Evolutionary conservation across 2,113 vertebrate species (phyloP).

Genomic region (Tachycineta bicolor): DNA sequence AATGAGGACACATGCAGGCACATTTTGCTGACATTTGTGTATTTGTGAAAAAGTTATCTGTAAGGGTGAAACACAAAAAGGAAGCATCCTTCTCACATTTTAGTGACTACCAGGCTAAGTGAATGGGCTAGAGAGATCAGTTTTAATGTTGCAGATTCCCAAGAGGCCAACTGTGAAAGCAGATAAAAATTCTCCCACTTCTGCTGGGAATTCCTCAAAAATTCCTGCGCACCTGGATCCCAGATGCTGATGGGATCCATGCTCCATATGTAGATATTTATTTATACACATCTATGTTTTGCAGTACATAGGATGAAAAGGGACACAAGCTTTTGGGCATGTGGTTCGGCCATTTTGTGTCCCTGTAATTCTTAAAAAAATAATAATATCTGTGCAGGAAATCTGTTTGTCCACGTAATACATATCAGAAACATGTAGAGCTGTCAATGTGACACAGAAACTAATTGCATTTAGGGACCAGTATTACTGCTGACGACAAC

Average conservation of each 20-base stretch:
- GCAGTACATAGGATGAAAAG: background rate
- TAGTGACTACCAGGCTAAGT: background rate
- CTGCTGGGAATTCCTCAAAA: background rate
- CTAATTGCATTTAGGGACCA: background rate
- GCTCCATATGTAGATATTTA: too few species aligned
- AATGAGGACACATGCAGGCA: background rate
- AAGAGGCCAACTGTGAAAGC: background rate
- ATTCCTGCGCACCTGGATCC: background rate
- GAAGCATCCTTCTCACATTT: background rate
- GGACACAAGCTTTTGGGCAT: background rate
- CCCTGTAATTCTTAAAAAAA: background rate
- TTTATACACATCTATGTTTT: too few species aligned
- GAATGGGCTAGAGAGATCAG: rapidly evolving
- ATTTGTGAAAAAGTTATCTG: background rate
- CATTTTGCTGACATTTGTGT: background rate
- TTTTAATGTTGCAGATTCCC: background rate
- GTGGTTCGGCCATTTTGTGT: rapidly evolving
- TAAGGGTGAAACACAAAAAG: background rate
- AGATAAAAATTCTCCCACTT: background rate
- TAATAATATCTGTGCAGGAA: background rate
- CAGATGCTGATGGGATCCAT: too few species aligned
- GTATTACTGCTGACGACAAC: background rate
- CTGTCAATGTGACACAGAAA: background rate
- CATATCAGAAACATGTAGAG: background rate
- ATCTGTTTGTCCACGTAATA: background rate